phyloP scores from a whole-genome alignment of 2,888 invertebrate species.

The Suillia variegata region DNA sequence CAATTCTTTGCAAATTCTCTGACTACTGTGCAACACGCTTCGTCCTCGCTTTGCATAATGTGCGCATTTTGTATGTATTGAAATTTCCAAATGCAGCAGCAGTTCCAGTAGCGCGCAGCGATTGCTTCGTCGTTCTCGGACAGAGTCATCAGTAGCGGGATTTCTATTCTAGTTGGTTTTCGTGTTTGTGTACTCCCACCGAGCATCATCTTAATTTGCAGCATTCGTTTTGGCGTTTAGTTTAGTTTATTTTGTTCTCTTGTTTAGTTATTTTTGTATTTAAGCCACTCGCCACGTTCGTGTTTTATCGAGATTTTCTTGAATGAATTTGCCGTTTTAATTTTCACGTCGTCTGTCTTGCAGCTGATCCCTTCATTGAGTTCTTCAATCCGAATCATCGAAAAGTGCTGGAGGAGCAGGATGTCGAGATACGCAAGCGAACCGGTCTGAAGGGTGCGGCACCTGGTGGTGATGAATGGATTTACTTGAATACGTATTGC shows the following conservation, averaged over 20 bases:
- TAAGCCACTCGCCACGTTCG: not conserved
- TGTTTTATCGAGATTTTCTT: not conserved
- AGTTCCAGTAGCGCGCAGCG: not conserved
- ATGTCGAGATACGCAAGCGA: slow-evolving; percentile 67
- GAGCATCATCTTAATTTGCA: too few relatives aligned
- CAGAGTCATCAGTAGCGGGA: too few relatives aligned
- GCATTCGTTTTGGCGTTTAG: not conserved
- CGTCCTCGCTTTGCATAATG: not conserved
- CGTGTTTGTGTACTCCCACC: too few relatives aligned
- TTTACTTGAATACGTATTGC: slow-evolving; percentile 86
- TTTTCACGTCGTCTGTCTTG: too few relatives aligned
- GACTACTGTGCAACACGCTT: too few relatives aligned
- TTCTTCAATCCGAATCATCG: slow-evolving; percentile 76
- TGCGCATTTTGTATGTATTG: slow-evolving; percentile 16
- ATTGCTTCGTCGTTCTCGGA: too few relatives aligned
- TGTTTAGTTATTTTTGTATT: not conserved
- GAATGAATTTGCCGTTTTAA: too few relatives aligned
- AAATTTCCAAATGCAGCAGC: slow-evolving; percentile 15
- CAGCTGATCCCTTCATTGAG: slow-evolving; percentile 69
- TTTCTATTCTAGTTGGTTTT: too few relatives aligned
- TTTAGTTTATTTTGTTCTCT: not conserved
- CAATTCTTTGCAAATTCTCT: too few relatives aligned
- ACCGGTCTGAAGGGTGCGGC: slow-evolving; percentile 71
- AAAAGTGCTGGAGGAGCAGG: slow-evolving; percentile 70
- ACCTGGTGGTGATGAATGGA: slow-evolving; percentile 79